A percentile compares a stretch with the other conserved stretches of the same genome.
Evolutionary conservation across 2,797 vertebrate species (phyloP).

Genomic region (Sciurus vulgaris): DNA sequence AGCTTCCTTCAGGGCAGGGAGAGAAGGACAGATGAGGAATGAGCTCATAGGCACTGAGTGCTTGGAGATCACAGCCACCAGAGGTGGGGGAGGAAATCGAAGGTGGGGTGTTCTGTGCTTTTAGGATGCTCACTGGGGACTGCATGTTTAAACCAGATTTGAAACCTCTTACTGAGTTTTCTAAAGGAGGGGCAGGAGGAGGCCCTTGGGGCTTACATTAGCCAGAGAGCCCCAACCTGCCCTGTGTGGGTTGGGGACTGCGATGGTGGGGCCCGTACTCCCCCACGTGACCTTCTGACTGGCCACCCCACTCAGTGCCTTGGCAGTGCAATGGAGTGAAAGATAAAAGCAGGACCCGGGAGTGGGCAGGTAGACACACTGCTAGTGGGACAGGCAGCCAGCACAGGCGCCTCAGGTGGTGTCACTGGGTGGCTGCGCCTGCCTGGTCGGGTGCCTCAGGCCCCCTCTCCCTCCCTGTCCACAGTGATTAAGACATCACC

Average conservation of each 20-base stretch:
- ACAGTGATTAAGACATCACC: slow-evolving; percentile 67
- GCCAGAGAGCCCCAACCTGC: neutral
- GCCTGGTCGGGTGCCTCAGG: neutral
- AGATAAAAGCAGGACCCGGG: neutral
- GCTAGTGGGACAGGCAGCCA: neutral
- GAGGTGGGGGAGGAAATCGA: neutral
- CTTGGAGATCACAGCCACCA: neutral
- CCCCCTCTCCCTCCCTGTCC: slow-evolving; percentile 29
- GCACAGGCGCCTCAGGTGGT: neutral
- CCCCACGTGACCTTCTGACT: neutral
- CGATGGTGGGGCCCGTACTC: neutral
- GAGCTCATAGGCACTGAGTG: neutral
- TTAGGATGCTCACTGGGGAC: neutral
- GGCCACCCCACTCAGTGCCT: neutral
- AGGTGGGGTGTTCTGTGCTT: neutral
- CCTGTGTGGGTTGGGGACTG: neutral
- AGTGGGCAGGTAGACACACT: too few relatives aligned
- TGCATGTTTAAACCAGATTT: neutral
- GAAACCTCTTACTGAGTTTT: slow-evolving; percentile 34
- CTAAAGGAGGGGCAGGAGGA: neutral
- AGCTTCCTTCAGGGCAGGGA: neutral
- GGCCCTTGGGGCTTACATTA: neutral
- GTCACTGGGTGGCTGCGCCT: neutral
- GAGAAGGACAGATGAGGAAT: neutral
- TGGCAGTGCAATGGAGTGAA: neutral